A percentile compares a stretch with the other conserved stretches of the same genome.
These are phyloP conservation scores for Enteromius argenteus DNA, from an alignment of 2,797 vertebrate species.

Conservation along the genomic window DNA sequence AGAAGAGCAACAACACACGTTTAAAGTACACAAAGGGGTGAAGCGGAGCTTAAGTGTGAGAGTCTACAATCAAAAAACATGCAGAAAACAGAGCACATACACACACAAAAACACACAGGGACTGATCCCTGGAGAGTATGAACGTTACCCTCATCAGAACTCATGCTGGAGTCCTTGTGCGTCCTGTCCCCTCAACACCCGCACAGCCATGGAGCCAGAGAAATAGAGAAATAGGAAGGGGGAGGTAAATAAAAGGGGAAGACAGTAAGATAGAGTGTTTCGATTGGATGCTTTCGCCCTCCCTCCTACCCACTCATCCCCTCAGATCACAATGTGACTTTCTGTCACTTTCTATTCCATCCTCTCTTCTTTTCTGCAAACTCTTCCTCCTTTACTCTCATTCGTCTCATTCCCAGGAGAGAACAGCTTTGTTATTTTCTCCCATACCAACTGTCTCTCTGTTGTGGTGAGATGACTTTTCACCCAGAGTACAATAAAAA, in stretches of 20 bases:
- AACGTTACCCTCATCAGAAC: conserved; percentile 76
- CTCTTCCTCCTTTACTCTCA: conserved; percentile 38
- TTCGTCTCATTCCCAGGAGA: conserved; percentile 25
- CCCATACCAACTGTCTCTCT: conserved; percentile 51
- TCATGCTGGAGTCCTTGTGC: conserved; percentile 75
- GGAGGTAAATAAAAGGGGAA: conserved; percentile 26
- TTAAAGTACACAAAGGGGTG: neutral
- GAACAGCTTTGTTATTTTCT: conserved; percentile 47
- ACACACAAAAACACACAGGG: conserved; percentile 6
- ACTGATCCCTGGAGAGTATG: conserved; percentile 9
- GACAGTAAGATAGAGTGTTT: conserved; percentile 54
- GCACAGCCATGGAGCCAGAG: conserved; percentile 64
- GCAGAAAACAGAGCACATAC: conserved; percentile 9
- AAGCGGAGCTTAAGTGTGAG: neutral
- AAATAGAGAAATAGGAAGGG: conserved; percentile 37
- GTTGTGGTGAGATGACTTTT: conserved; percentile 41
- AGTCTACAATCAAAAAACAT: conserved; percentile 17
- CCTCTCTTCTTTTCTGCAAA: conserved; percentile 46
- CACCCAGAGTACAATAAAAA: conserved; percentile 41
- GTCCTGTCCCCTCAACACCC: conserved; percentile 72
- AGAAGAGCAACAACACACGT: neutral
- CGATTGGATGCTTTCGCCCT: conserved; percentile 48
- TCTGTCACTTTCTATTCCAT: conserved; percentile 53
- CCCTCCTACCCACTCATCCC: conserved; percentile 28
- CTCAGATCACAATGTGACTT: conserved; percentile 21